Evolutionary conservation across 2,113 vertebrate species (phyloP).

Genomic region (Cyanocitta stelleri): DNA sequence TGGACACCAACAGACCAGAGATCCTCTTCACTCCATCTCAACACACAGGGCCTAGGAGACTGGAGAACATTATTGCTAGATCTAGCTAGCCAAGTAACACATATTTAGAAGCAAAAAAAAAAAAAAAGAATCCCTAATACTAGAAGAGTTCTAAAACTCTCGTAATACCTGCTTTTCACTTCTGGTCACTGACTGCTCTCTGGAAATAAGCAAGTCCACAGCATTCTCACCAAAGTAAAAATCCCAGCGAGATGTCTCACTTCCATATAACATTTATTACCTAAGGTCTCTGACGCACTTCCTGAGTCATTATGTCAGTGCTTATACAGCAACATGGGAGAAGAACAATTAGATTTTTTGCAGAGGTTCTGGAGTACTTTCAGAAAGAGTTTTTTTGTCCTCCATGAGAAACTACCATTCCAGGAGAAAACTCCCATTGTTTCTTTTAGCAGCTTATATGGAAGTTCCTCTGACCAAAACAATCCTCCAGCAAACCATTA

Average conservation of each 20-base stretch:
- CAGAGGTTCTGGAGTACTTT: neutral
- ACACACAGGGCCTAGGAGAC: neutral
- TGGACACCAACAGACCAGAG: neutral
- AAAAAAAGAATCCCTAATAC: neutral
- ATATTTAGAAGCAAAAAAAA: neutral
- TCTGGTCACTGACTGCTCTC: neutral
- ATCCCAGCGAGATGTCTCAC: neutral
- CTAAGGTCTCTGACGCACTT: neutral
- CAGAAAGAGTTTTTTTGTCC: neutral
- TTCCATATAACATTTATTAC: neutral
- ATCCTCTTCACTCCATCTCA: neutral
- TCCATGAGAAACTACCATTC: neutral
- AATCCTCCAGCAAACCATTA: neutral
- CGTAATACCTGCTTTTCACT: neutral
- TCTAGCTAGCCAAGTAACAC: neutral
- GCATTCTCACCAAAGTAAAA: neutral
- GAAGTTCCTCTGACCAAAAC: neutral
- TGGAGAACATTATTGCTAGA: neutral
- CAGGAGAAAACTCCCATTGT: neutral
- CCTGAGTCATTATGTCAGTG: neutral
- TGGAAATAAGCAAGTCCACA: neutral
- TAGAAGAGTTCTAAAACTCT: neutral
- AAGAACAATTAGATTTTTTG: neutral
- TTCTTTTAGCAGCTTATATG: neutral
- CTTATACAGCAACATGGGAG: neutral